These are phyloP conservation scores for Lamellibrachia luymesi DNA, from an alignment of 1,140 invertebrate species.

Conservation along the genomic window DNA sequence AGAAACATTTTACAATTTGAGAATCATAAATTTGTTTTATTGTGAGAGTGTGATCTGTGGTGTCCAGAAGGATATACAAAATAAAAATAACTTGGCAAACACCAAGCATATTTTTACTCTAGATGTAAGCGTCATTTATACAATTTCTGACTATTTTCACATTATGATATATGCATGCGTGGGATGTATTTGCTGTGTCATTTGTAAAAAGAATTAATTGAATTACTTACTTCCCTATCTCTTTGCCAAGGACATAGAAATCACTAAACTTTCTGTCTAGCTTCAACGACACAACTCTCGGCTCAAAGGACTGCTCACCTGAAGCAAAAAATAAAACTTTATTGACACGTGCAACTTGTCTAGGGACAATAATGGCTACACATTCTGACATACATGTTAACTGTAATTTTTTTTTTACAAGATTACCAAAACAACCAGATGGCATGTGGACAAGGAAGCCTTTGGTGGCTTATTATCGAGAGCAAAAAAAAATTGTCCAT, in stretches of 20 bases:
- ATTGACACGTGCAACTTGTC: background rate
- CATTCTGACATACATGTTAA: background rate
- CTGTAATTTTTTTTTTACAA: background rate
- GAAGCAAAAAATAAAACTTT: constrained; percentile 24
- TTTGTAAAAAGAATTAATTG: background rate
- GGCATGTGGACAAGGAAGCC: background rate
- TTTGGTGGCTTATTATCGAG: background rate
- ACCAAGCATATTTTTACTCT: too few relatives aligned
- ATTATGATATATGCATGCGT: background rate
- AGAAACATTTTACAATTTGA: background rate
- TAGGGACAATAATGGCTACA: constrained; percentile 5
- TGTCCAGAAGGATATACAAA: too few relatives aligned
- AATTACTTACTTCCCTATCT: constrained; percentile 55
- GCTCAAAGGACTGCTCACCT: constrained; percentile 50
- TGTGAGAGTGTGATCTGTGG: too few relatives aligned
- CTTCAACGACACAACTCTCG: constrained; percentile 37
- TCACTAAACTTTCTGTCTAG: constrained; percentile 47
- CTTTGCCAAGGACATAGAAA: constrained; percentile 47
- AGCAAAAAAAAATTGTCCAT: too few relatives aligned
- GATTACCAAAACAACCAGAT: background rate
- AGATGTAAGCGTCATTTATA: too few relatives aligned
- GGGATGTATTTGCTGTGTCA: background rate
- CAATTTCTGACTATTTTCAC: background rate
- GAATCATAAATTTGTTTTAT: too few relatives aligned
- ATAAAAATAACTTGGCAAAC: too few relatives aligned